These are phyloP conservation scores for Tragelaphus eurycerus DNA, from an alignment of 2,797 vertebrate genomes.

Conservation along the genomic window DNA sequence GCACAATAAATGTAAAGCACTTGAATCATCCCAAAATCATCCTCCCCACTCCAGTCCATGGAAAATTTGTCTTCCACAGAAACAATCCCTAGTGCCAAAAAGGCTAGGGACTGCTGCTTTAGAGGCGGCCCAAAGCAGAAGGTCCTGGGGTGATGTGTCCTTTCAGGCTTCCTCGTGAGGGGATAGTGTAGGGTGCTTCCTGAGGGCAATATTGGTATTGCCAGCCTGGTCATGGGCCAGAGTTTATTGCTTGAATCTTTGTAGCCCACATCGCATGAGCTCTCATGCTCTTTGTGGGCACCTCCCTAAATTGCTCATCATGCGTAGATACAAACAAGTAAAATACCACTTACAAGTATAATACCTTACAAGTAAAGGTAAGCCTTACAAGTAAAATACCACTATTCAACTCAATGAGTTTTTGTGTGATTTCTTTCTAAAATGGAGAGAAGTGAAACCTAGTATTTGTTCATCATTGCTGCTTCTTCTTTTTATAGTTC, in stretches of 20 bases:
- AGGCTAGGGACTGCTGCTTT: neutral
- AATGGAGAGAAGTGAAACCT: neutral
- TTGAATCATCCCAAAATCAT: neutral
- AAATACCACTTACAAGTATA: neutral
- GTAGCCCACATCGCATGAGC: neutral
- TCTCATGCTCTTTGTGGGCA: neutral
- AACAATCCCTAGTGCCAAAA: neutral
- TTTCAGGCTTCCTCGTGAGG: neutral
- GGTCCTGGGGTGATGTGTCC: neutral
- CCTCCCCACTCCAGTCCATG: neutral
- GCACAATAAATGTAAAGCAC: neutral
- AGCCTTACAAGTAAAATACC: neutral
- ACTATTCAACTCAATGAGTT: neutral
- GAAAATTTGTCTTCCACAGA: neutral
- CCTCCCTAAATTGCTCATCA: neutral
- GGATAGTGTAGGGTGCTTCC: neutral
- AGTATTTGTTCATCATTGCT: neutral
- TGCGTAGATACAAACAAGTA: neutral
- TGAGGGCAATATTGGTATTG: neutral
- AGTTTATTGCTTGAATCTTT: too few species aligned
- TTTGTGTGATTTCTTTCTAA: neutral
- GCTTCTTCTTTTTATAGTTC: neutral
- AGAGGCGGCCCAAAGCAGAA: neutral
- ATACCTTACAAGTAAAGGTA: too few species aligned
- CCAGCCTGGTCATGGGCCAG: neutral